phyloP scores from a whole-genome alignment of 2,113 vertebrate genomes.

The Rhabdornis inornatus region DNA sequence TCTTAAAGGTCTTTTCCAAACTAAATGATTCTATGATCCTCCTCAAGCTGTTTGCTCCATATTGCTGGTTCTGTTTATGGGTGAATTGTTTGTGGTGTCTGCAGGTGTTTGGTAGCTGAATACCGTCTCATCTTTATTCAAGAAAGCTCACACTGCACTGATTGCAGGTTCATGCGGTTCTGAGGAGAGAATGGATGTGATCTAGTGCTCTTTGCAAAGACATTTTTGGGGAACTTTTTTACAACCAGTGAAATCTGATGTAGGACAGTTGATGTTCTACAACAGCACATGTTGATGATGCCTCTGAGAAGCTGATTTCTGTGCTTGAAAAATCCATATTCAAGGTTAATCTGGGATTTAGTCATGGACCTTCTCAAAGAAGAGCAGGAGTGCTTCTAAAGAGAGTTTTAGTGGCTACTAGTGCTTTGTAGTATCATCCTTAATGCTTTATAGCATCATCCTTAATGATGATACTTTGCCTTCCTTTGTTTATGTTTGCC shows the following conservation, averaged over 20 bases:
- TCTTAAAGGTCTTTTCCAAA: background rate
- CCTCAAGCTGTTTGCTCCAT: background rate
- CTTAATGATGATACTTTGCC: background rate
- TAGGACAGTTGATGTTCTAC: background rate
- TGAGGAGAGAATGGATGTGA: background rate
- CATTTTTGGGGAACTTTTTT: background rate
- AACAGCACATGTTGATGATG: background rate
- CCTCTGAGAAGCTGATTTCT: background rate
- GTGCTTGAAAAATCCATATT: background rate
- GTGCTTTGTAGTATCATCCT: background rate
- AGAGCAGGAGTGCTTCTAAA: background rate
- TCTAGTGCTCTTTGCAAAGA: background rate
- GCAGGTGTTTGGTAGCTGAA: background rate
- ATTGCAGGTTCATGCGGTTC: background rate
- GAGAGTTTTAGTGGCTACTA: background rate
- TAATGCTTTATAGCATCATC: background rate
- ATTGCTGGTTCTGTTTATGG: background rate
- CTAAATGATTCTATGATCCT: background rate
- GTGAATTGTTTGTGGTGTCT: background rate
- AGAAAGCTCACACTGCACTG: background rate
- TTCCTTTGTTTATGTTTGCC: background rate
- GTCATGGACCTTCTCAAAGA: background rate
- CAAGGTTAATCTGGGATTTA: background rate
- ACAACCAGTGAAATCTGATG: background rate
- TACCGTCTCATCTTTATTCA: slow-evolving; percentile 14